phyloP scores from a whole-genome alignment of 2,797 vertebrate species.

The Rousettus madagascariensis region DNA sequence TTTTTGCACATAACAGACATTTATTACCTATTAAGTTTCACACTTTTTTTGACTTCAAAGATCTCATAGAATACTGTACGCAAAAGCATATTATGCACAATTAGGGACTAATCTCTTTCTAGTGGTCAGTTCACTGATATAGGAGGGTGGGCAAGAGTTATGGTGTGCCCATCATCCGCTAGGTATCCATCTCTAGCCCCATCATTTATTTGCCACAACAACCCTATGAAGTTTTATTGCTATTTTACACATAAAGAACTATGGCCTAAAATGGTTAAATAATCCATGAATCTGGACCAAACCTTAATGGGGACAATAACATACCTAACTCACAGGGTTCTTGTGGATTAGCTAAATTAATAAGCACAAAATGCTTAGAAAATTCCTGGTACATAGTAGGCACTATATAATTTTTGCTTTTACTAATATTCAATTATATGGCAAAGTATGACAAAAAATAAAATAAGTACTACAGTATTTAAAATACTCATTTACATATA shows the following conservation, averaged over 20 bases:
- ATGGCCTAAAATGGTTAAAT: not conserved
- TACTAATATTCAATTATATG: not conserved
- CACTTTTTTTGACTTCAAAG: not conserved
- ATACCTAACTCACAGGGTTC: not conserved
- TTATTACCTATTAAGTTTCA: not conserved
- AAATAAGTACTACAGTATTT: not conserved
- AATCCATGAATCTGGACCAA: not conserved
- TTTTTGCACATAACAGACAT: not conserved
- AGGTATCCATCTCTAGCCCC: not conserved
- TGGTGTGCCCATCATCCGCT: not conserved
- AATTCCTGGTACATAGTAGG: not conserved
- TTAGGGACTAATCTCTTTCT: not conserved
- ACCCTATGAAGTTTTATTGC: not conserved
- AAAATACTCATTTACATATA: not conserved
- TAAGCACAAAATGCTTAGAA: not conserved
- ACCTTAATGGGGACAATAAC: not conserved
- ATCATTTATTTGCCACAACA: slow-evolving; percentile 4
- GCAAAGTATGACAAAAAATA: not conserved
- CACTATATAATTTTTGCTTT: not conserved
- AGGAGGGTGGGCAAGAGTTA: not conserved
- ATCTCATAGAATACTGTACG: not conserved
- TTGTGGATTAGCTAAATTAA: not conserved
- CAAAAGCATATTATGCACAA: not conserved
- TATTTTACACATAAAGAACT: not conserved
- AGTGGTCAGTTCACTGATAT: not conserved